phyloP scores from a whole-genome alignment of 2,797 vertebrate species.

The Anniella stebbinsi region DNA sequence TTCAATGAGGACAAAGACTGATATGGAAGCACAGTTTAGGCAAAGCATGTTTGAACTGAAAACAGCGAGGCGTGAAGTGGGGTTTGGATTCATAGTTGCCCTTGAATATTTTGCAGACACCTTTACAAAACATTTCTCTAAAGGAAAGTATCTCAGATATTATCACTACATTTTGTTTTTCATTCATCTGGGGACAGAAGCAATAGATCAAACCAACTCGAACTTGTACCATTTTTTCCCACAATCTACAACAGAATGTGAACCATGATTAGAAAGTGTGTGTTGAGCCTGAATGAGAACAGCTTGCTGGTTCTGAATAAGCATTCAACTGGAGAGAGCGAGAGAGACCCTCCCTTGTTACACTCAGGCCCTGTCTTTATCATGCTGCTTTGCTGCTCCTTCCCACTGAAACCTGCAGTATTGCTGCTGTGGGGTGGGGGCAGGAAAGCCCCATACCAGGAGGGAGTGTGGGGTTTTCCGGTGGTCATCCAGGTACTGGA shows the following conservation, averaged over 20 bases:
- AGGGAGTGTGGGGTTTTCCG: too few relatives aligned
- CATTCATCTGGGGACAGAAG: background rate
- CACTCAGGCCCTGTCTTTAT: too few relatives aligned
- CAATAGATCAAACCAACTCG: background rate
- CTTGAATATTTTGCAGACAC: background rate
- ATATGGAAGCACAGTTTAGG: background rate
- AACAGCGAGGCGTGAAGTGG: background rate
- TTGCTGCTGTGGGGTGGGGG: too few relatives aligned
- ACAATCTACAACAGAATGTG: background rate
- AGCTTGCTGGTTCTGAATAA: background rate
- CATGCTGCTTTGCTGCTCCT: too few relatives aligned
- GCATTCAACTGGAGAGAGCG: background rate
- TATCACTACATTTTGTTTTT: background rate
- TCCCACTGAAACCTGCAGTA: too few relatives aligned
- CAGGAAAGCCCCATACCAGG: too few relatives aligned
- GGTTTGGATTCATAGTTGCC: background rate
- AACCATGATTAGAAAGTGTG: background rate
- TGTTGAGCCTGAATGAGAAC: background rate
- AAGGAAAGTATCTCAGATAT: background rate
- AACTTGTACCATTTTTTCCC: background rate
- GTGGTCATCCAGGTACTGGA: too few relatives aligned
- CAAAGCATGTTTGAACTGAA: conserved; percentile 26
- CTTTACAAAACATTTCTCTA: background rate
- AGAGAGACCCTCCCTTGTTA: background rate
- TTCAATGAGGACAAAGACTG: conserved; percentile 29